Conservation (phyloP, 2,797 vertebrate species). For the Dendrocincla tyrannina region DNA sequence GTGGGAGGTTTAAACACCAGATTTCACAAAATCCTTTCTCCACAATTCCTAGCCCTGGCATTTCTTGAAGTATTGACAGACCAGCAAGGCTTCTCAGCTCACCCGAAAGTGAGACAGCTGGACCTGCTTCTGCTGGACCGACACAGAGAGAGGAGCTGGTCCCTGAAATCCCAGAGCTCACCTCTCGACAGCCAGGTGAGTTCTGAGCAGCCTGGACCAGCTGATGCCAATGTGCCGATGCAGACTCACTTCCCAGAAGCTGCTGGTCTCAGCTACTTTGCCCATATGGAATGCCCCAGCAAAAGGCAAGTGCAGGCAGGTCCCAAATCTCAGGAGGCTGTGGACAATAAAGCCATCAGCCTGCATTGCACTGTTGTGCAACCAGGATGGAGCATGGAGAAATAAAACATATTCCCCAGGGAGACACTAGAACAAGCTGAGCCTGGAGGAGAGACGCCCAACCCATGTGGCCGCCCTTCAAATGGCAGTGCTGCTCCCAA, state of each 20-base stretch:
- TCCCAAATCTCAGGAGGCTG: background rate
- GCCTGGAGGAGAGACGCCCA: background rate
- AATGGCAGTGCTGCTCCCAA: background rate
- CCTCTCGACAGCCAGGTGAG: background rate
- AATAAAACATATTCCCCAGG: background rate
- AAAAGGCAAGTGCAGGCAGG: background rate
- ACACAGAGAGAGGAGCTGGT: background rate
- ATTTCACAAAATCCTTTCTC: slow-evolving; percentile 7
- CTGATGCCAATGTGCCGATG: fast-evolving
- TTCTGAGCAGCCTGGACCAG: background rate
- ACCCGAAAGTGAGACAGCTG: background rate
- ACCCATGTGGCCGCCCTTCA: background rate
- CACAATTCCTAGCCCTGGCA: background rate
- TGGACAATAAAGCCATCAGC: background rate
- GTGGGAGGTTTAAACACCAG: slow-evolving; percentile 43
- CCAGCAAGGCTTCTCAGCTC: background rate
- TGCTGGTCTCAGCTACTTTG: background rate
- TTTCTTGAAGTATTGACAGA: background rate
- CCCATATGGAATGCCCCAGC: background rate
- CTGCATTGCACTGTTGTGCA: background rate
- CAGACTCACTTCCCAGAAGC: background rate
- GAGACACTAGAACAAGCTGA: background rate
- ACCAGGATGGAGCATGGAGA: background rate
- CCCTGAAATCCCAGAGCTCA: background rate
- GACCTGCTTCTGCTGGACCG: background rate